phyloP scores from a whole-genome alignment of 2,797 vertebrate species.

The Ctenochaetus hawaiiensis region DNA sequence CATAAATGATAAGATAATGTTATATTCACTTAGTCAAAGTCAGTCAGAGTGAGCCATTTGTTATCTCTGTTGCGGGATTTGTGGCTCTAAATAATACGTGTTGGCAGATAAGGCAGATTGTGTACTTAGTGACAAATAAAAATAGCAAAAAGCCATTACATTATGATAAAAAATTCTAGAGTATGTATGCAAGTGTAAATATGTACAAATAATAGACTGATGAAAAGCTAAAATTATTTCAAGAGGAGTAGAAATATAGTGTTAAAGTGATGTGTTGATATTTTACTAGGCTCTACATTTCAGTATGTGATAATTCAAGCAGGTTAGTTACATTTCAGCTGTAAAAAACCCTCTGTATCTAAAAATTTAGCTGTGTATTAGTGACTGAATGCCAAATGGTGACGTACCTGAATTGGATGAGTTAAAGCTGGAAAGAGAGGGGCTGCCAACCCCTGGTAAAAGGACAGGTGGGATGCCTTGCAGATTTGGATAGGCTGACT shows the following conservation, averaged over 20 bases:
- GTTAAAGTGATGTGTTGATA: neutral
- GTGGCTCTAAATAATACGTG: slow-evolving; percentile 1
- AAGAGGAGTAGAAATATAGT: slow-evolving; percentile 5
- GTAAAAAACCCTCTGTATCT: slow-evolving; percentile 1
- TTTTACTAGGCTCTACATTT: neutral
- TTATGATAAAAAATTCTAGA: slow-evolving; percentile 1
- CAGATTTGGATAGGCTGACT: slow-evolving; percentile 94
- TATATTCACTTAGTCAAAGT: neutral
- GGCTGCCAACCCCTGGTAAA: slow-evolving; percentile 97
- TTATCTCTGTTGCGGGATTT: slow-evolving; percentile 32
- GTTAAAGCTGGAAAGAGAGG: slow-evolving; percentile 97
- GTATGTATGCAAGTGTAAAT: neutral
- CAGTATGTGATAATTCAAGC: neutral
- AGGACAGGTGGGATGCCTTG: slow-evolving; percentile 98
- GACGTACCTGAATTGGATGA: slow-evolving; percentile 98
- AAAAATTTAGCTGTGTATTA: slow-evolving; percentile 6
- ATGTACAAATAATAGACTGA: neutral
- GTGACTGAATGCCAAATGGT: slow-evolving; percentile 31
- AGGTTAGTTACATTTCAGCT: neutral
- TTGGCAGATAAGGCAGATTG: slow-evolving; percentile 2
- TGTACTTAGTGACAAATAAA: slow-evolving; percentile 1
- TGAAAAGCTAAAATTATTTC: neutral
- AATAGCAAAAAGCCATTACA: neutral
- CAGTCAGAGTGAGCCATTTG: neutral
- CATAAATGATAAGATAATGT: slow-evolving; percentile 10